Evolutionary conservation across 2,797 vertebrate genomes (phyloP), one percentile per base, ranked within the genome.

Genomic region (Mormyrus hasselquistii): DNA sequence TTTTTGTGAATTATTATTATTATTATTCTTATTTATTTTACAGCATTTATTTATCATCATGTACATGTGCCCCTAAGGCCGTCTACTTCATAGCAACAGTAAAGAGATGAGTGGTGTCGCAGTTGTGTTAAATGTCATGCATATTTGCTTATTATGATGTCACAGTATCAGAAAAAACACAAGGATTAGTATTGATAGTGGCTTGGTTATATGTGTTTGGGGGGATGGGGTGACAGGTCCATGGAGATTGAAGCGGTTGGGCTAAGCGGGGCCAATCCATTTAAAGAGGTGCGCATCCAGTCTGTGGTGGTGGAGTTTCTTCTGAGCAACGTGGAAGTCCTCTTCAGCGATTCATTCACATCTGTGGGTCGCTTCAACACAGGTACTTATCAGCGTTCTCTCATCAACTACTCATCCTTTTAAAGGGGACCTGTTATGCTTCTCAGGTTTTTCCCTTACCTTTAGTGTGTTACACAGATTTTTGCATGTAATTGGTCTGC

Each of bases 281-380:
- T 97, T 92, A 94, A 95, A 16, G 96, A 97, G 92, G 96, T 97
- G 7, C 94, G 96, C 0, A 95, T 97, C 57, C 96, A 97, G 92
- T 97, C 96, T 0, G 95, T 97, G 52, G 95, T 97, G 44, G 96
- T 97, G 88, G 96, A 97, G 90, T 97, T 97, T 91, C 93, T 97
- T 10, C 95, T 97, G 49, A 94, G 93, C 89, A 94, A 96, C 0
- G 95, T 96, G 89, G 95, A 96, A 1, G 93, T 96, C 87, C 93
- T 97, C 55, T 97, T 97, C 92, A 96, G 96, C 0, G 95, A 97
- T 90, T 96, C 95, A 12, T 97, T 97, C 91, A 95, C 95, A 38
- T 97, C 96, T 0, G 95, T 95, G 1, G 96, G 96, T 82, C 95
- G 95, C 0, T 95, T 95, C 86, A 92, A 90, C 22, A 91, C 94